Evolutionary conservation across 2,113 vertebrate species (phyloP).

Genomic region (Isichthys henryi): DNA sequence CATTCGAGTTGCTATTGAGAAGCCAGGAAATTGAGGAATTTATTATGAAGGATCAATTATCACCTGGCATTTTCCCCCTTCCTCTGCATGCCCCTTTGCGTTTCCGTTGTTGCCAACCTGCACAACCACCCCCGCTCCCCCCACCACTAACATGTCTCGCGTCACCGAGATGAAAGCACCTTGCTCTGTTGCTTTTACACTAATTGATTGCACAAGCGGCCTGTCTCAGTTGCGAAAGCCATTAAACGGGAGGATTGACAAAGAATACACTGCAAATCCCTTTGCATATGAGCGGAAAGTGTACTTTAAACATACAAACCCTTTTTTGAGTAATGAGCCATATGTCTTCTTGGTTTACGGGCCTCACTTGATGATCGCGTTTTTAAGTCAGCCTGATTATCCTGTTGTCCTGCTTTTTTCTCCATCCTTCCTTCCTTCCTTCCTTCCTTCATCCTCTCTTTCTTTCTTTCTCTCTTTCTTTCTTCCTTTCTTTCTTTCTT

Average conservation of each 20-base stretch:
- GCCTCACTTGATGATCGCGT: slow-evolving; percentile 3
- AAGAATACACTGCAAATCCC: slow-evolving; percentile 18
- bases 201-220: slow-evolving; percentile 18
- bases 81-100: background rate
- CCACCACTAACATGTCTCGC: background rate
- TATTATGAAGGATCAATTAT: background rate
- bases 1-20: background rate
- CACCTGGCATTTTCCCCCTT: background rate
- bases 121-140: background rate
- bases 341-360: slow-evolving; percentile 27
- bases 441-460: background rate
- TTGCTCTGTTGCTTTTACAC: slow-evolving; percentile 16
- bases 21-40: background rate
- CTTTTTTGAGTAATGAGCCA: slow-evolving; percentile 31
- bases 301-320: slow-evolving; percentile 24
- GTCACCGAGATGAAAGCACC: background rate
- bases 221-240: background rate
- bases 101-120: background rate
- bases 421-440: background rate
- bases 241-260: slow-evolving; percentile 15
- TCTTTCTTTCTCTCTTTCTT: background rate
- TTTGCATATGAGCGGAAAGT: slow-evolving; percentile 13
- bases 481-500: background rate
- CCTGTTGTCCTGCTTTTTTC: background rate
- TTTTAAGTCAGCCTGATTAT: slow-evolving; percentile 7